A percentile compares a stretch with the other conserved stretches of the same genome.
These are phyloP conservation scores for Ceryle rudis DNA, from an alignment of 2,797 vertebrate genomes.

Conservation along the genomic window DNA sequence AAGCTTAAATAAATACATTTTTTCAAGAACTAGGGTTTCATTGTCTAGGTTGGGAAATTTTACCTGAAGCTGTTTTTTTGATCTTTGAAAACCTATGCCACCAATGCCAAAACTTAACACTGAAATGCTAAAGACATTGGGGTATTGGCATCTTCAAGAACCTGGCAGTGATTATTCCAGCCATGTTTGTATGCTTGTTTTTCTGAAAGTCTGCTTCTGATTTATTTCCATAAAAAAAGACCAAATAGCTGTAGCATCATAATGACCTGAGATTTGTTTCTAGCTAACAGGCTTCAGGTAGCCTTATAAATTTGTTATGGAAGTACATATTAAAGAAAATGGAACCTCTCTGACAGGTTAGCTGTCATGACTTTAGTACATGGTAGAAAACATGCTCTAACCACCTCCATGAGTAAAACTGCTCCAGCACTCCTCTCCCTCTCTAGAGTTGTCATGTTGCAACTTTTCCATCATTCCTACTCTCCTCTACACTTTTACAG, in stretches of 20 bases:
- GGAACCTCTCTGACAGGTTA: conserved; percentile 28
- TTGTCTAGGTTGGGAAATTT: conserved; percentile 66
- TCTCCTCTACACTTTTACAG: neutral
- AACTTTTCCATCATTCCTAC: neutral
- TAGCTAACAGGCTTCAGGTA: conserved; percentile 46
- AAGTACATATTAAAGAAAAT: conserved; percentile 55
- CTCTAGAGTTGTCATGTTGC: neutral
- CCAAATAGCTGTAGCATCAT: conserved; percentile 47
- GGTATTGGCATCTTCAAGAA: conserved; percentile 46
- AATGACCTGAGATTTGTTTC: conserved; percentile 60
- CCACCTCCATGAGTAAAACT: neutral
- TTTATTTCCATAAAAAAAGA: conserved; percentile 70
- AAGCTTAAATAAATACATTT: conserved; percentile 63
- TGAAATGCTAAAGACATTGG: conserved; percentile 56
- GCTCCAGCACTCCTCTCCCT: neutral
- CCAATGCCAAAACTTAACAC: conserved; percentile 70
- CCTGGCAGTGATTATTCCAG: neutral
- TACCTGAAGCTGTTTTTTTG: conserved; percentile 33
- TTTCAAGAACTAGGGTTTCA: conserved; percentile 65
- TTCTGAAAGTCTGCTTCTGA: conserved; percentile 51
- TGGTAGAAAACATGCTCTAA: neutral
- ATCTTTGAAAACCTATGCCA: conserved; percentile 70
- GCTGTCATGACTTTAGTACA: neutral
- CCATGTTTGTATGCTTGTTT: neutral
- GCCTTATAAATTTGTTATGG: conserved; percentile 53